A percentile compares a stretch with the other conserved stretches of the same genome.
These are phyloP conservation scores for Trematomus loennbergii DNA, from an alignment of 2,113 vertebrate genomes.

Conservation along the genomic window DNA sequence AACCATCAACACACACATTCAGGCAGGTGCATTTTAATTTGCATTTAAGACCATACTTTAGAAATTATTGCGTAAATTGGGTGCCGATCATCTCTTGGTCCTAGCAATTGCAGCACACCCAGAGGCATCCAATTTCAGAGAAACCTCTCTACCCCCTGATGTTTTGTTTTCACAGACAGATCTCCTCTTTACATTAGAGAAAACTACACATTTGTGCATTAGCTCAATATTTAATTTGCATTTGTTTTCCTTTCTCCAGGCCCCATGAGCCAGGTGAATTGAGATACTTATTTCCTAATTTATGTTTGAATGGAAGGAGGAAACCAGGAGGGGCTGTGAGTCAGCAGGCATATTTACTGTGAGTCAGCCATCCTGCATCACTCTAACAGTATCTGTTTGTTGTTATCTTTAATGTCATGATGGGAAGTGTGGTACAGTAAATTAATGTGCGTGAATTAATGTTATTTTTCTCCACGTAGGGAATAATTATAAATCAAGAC, in stretches of 20 bases:
- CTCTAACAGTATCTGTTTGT: slow-evolving; percentile 44
- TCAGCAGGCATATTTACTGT: slow-evolving; percentile 64
- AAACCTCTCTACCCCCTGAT: slow-evolving; percentile 34
- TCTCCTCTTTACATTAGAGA: not conserved
- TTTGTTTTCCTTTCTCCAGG: slow-evolving; percentile 18
- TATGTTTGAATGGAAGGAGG: slow-evolving; percentile 31
- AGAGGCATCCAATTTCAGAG: slow-evolving; percentile 15
- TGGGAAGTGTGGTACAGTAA: slow-evolving; percentile 48
- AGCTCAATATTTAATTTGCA: slow-evolving; percentile 22
- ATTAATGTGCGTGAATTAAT: slow-evolving; percentile 49
- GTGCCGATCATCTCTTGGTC: slow-evolving; percentile 13
- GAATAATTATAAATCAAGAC: slow-evolving; percentile 56
- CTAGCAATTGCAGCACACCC: slow-evolving; percentile 5
- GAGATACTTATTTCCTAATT: slow-evolving; percentile 35
- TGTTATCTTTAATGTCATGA: slow-evolving; percentile 51
- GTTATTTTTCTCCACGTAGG: slow-evolving; percentile 25
- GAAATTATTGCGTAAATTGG: slow-evolving; percentile 31
- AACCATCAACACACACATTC: not conserved
- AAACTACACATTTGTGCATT: slow-evolving; percentile 9
- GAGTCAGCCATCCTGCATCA: slow-evolving; percentile 52
- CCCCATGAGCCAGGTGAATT: slow-evolving; percentile 29
- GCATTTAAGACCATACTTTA: slow-evolving; percentile 32
- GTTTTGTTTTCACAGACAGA: slow-evolving; percentile 36
- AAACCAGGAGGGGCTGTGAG: slow-evolving; percentile 46
- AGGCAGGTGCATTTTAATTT: slow-evolving; percentile 18